Percentiles rank a stretch among this genome's conserved stretches.
These are phyloP conservation scores for Chromis chromis DNA, from an alignment of 2,797 vertebrate species.

Conservation along the genomic window DNA sequence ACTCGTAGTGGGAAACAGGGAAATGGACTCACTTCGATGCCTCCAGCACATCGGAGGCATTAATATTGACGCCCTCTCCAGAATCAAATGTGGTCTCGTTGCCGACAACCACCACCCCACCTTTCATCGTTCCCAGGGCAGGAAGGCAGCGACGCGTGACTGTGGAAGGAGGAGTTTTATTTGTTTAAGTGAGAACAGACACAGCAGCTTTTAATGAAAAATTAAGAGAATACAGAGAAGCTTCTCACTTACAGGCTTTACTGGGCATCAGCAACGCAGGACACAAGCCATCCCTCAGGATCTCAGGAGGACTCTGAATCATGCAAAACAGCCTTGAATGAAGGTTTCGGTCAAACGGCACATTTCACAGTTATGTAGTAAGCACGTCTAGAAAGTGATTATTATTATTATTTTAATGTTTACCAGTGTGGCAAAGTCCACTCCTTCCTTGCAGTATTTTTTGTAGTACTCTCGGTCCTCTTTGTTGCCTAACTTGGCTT, in stretches of 20 bases:
- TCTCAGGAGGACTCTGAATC: slow-evolving; percentile 76
- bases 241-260: slow-evolving; percentile 86
- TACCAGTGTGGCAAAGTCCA: slow-evolving; percentile 68
- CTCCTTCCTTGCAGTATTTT: slow-evolving; percentile 86
- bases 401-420: neutral
- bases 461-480: slow-evolving; percentile 81
- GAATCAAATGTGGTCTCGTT: slow-evolving; percentile 86
- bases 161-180: slow-evolving; percentile 65
- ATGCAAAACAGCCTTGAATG: slow-evolving; percentile 25
- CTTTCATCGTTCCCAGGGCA: slow-evolving; percentile 84
- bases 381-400: neutral
- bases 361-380: neutral
- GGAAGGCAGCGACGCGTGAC: slow-evolving; percentile 93
- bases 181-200: slow-evolving; percentile 6
- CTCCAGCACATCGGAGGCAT: slow-evolving; percentile 90
- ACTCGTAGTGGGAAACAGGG: neutral
- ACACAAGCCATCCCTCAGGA: slow-evolving; percentile 87
- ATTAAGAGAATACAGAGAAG: neutral
- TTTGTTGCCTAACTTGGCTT: slow-evolving; percentile 45
- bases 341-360: neutral
- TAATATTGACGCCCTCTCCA: slow-evolving; percentile 70
- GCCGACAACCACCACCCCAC: slow-evolving; percentile 88
- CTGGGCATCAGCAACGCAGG: slow-evolving; percentile 91
- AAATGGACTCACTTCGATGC: slow-evolving; percentile 89
- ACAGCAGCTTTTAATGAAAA: neutral